Base-by-base conservation (phyloP, 92 coral and sea anemone species). In the Parazoanthus atlanticus region DNA sequence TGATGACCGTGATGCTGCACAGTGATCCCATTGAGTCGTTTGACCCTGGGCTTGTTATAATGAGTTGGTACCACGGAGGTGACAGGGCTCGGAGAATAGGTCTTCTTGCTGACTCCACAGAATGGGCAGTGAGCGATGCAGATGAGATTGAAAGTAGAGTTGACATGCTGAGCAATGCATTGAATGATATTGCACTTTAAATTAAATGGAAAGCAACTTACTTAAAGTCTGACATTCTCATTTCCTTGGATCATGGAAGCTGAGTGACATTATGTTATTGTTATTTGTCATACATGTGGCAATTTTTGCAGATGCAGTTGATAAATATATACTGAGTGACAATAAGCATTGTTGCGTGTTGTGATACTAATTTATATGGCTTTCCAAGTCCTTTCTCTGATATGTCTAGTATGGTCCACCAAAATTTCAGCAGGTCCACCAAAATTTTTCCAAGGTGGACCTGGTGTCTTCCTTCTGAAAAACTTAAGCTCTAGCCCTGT, bases 341-440 rank as follows among this genome's bases (percentile, higher is more conserved):
- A 49, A 29, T 30, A 26, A 28, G 38, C 69, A 79, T 78, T 46
- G 36, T 43, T 23, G 34, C 8, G 25, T 78, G 65, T 43, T 78
- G 34, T 23, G 34, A 43, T 33, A 46, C 64, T 78, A 46, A 43
- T 78, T 11, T 43, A 28, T 47, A 78, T 43, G 36, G 82, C 66
- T 78, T 78, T 26, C 65, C 25, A 43, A 46, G 66, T 43, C 82
- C 21, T n/a, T 78, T 78, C 67, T 78, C 36, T 78, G 82, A 76
- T 38, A 78, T 78, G 33, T 43, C 82, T n/a, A 78, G 82, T 29
- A 38, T 85, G 83, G 89, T 85, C 82, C 88, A 71, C 85, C 85
- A 81, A 81, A 81, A 81, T 81, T 6, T 49, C 77, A 81, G 85
- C 85, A 81, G 76, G 85, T 81, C 85, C 85, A 47, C 79, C 86